Evolutionary conservation across 2,888 invertebrate genomes (phyloP).

Genomic region (Ophraella communa): DNA sequence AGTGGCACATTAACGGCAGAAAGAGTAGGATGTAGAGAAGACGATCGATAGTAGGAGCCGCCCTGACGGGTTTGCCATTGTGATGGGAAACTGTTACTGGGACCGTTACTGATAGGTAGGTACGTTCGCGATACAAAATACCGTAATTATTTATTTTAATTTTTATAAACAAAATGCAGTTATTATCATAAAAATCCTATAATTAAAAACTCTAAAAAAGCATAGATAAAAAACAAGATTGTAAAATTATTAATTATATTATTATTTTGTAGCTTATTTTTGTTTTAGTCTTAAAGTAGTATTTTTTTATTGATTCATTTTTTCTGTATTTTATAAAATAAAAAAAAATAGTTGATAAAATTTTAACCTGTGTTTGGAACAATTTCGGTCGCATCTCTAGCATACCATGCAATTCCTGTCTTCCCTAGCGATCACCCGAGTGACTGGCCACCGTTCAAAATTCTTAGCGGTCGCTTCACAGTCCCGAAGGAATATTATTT

Average conservation of each 20-base stretch:
- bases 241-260: too few relatives aligned
- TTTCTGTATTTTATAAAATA: too few relatives aligned
- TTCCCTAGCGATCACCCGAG: slow-evolving; percentile 8
- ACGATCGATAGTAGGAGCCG: slow-evolving; percentile 52
- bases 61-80: slow-evolving; percentile 45
- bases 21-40: slow-evolving; percentile 40
- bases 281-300: too few relatives aligned
- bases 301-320: too few relatives aligned
- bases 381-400: background rate
- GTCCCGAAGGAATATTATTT: background rate
- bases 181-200: too few relatives aligned
- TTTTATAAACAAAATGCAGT: too few relatives aligned
- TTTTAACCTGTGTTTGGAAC: too few relatives aligned
- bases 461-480: slow-evolving; percentile 16
- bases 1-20: slow-evolving; percentile 32
- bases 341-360: too few relatives aligned
- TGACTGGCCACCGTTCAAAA: slow-evolving; percentile 21
- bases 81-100: slow-evolving; percentile 22
- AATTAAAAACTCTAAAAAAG: too few relatives aligned
- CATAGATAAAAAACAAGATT: too few relatives aligned
- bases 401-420: background rate
- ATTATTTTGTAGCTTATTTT: too few relatives aligned
- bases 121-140: background rate
- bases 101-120: background rate
- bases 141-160: too few relatives aligned